Base-by-base conservation (phyloP, 2,888 invertebrate species). In the Hemicrepidius hirtus region DNA sequence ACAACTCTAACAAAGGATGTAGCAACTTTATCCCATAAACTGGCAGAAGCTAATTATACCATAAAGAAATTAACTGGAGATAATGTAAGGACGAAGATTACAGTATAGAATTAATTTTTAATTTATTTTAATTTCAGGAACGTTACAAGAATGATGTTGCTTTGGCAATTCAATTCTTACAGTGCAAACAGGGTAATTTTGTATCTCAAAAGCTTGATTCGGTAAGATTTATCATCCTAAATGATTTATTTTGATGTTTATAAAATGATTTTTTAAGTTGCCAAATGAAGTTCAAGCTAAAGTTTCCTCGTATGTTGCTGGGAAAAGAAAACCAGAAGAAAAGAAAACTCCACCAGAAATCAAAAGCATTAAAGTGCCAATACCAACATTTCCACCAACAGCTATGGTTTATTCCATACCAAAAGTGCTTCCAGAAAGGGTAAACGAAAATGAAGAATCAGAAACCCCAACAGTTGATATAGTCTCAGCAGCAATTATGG, bases 101-200 rank as follows among this genome's bases (percentile, higher is more conserved):
- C 16, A 10, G 16, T 32, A 37, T 10, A 37, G 2, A 16, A 13
- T 37, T 1, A 20, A 20, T 24, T 24, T 24, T 24, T 24, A 24
- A 24, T 24, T 24, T 24, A 5, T 3, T 24, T 24, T 24, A 24
- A 24, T 24, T 24, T 24, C 89, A 97, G 97, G 97, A 97, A 84
- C 92, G 96, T 82, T 97, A 97, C 87, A 94, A 96, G 85, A 95
- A 94, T 83, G 98, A 98, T 85, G 97, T 97, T 85, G 95, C 94
- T 86, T 88, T 97, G 83, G 97, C 97, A 74, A 97, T 97, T 79
- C 97, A 97, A 86, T 89, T 98, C 81, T 88, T 98, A 65, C 97
- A 98, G 85, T 97, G 97, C 86, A 97, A 97, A 84, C 97, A 97
- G 78, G 95, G 95, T 77, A 95, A 95, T 87, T 98, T 97, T 89